Evolutionary conservation across 2,797 vertebrate species (phyloP).

Genomic region (Echeneis naucrates): DNA sequence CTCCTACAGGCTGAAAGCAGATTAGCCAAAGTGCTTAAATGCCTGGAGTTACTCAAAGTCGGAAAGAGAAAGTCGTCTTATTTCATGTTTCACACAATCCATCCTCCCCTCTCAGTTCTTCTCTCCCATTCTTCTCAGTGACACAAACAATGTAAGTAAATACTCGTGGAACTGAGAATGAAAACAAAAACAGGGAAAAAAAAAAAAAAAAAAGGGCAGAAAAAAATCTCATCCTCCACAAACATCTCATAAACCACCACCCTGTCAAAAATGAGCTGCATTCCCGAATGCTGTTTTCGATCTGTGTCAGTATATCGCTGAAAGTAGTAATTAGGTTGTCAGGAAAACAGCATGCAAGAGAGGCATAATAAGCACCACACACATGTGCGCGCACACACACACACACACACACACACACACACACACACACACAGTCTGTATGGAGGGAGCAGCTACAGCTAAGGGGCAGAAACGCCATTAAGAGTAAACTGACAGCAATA

Average conservation of each 20-base stretch:
- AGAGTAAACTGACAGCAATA: constrained; percentile 50
- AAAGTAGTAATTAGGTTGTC: constrained; percentile 81
- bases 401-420: constrained; percentile 21
- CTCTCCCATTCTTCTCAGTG: constrained; percentile 38
- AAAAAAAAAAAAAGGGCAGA: not conserved
- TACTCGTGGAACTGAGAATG: constrained; percentile 37
- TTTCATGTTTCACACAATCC: constrained; percentile 32
- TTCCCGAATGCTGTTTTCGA: constrained; percentile 70
- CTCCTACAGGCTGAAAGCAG: not conserved
- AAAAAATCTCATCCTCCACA: constrained; percentile 55
- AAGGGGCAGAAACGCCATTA: constrained; percentile 65
- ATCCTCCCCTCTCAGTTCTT: constrained; percentile 1
- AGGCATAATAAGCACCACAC: constrained; percentile 66
- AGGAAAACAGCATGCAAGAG: constrained; percentile 65
- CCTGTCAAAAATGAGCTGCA: constrained; percentile 73
- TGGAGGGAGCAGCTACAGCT: constrained; percentile 60
- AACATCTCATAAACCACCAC: constrained; percentile 72
- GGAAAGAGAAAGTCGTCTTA: constrained; percentile 12
- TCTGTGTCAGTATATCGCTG: constrained; percentile 73
- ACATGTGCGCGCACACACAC: not conserved
- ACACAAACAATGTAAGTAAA: constrained; percentile 63
- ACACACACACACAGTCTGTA: not conserved
- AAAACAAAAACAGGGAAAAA: constrained; percentile 45
- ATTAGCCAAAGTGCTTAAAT: constrained; percentile 21
- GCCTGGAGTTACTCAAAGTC: constrained; percentile 21